phyloP scores from a whole-genome alignment of 2,797 vertebrate species.

The Miichthys miiuy region DNA sequence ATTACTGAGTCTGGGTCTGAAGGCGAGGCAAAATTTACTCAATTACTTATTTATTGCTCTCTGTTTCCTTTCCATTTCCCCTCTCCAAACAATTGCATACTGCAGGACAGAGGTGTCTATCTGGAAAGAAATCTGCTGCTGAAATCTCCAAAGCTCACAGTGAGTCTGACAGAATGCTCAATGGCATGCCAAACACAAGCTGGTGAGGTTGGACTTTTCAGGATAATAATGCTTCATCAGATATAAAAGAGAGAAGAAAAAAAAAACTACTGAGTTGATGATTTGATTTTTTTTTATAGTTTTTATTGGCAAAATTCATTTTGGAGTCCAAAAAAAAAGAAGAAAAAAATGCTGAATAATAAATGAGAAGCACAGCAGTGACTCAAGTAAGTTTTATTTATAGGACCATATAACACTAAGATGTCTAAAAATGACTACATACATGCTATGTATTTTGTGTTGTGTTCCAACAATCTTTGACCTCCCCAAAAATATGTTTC shows the following conservation, averaged over 20 bases:
- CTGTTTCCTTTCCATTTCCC: slow-evolving; percentile 49
- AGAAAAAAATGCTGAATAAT: no score
- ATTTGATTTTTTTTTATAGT: background rate
- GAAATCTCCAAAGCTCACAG: slow-evolving; percentile 25
- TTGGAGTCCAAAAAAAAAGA: background rate
- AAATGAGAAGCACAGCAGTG: background rate
- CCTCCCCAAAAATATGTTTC: no score
- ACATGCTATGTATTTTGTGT: no score
- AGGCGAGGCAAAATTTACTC: slow-evolving; percentile 43
- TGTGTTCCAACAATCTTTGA: no score
- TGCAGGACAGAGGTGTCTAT: slow-evolving; percentile 26
- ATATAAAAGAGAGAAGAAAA: background rate
- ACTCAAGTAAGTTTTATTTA: background rate
- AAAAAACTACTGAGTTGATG: background rate
- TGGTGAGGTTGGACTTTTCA: background rate
- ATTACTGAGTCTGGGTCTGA: slow-evolving; percentile 23
- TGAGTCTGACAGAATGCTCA: slow-evolving; percentile 22
- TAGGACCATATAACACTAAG: no score
- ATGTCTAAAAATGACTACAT: no score
- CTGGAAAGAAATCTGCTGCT: slow-evolving; percentile 33
- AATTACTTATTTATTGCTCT: slow-evolving; percentile 55
- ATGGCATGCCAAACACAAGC: slow-evolving; percentile 24
- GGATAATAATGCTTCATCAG: background rate
- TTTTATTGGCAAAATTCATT: background rate
- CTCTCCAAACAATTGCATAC: slow-evolving; percentile 26